Percentiles rank a stretch among this genome's conserved stretches.
These are phyloP conservation scores for Notechis scutatus DNA, from an alignment of 2,113 vertebrate genomes.

Conservation along the genomic window DNA sequence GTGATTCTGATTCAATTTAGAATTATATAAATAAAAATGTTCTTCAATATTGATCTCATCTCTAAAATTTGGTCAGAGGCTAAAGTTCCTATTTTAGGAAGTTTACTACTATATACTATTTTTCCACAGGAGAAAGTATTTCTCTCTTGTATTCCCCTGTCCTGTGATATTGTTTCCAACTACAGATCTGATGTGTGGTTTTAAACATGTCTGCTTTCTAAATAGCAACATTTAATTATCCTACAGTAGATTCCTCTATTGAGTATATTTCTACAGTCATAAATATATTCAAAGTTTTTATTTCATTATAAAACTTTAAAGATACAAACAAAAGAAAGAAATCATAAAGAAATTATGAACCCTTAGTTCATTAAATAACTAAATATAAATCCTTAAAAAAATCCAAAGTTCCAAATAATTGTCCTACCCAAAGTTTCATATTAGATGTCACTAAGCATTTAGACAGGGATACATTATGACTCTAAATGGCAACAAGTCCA, in stretches of 20 bases:
- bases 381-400: background rate
- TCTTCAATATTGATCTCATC: background rate
- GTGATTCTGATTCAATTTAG: background rate
- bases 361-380: background rate
- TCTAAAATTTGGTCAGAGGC: background rate
- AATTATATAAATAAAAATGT: background rate
- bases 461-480: background rate
- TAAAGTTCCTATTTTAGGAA: background rate
- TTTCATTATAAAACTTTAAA: background rate
- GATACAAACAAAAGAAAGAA: background rate
- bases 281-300: background rate
- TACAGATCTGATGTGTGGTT: background rate
- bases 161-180: background rate
- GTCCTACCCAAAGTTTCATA: background rate
- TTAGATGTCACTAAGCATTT: background rate
- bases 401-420: background rate
- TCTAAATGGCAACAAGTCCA: background rate
- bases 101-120: background rate
- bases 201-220: background rate
- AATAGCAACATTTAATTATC: background rate
- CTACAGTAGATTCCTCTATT: background rate
- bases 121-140: background rate
- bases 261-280: background rate
- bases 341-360: background rate
- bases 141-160: background rate